Evolutionary conservation across 1,140 invertebrate genomes (phyloP), one percentile per base, ranked within the genome.

Genomic region (Drosophila persimilis): DNA sequence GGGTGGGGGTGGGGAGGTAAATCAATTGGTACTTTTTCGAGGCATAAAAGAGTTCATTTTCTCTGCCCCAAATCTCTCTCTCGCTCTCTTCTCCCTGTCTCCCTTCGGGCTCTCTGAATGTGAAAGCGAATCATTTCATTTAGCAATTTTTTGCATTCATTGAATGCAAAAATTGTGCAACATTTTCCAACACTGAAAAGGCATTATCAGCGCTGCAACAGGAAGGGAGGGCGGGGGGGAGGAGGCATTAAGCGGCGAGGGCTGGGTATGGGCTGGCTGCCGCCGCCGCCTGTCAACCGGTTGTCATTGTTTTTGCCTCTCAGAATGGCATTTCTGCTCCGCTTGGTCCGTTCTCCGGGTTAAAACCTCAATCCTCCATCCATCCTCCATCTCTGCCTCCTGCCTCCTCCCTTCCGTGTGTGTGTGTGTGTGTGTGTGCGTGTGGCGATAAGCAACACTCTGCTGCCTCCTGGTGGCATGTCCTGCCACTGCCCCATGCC

Each of bases 161-260:
- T 85, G 77, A 85, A 85, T 85, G 80, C 62, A 54, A 73, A 69
- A 77, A 65, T 65, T 74, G 80, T 63, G 81, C 64, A 39, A 39
- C 35, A 86, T 77, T 85, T 85, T 74, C 64, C 81, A 85, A 85
- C 83, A 85, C 80, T 86, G 81, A 79, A 77, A 77, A 56, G 73
- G 51, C 35, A 85, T 86, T 84, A 86, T 67, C 50, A 51, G 24
- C 5, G 24, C 24, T 5, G 24, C 24, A 26, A 26, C 24, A 26
- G 24, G 24, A 4, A 26, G 24, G 24, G 24, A 24, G 24, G 24
- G 15, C 15, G 15, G 24, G 24, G 4, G 0, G 24, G 4, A 0
- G 24, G 24, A 5, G 4, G 24, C 24, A 4, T 26, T 4, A 5
- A 26, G 24, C 4, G 51, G 39, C 22, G n/a, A 13, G 15, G 35